Evolutionary conservation across 1,140 invertebrate genomes (phyloP).

Genomic region (Prorops nasuta): DNA sequence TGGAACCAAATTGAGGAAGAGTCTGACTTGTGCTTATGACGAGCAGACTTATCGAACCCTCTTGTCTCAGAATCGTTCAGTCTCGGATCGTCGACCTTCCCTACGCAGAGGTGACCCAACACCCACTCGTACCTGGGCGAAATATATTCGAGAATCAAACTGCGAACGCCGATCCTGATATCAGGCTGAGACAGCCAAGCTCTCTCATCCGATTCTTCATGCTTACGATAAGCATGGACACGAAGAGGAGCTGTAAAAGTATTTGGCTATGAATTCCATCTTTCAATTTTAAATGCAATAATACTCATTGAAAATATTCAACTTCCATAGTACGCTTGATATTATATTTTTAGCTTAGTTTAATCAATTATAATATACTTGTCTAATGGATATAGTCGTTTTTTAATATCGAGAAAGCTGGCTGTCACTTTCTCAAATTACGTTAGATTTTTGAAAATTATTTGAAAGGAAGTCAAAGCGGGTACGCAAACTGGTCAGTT

Average conservation of each 20-base stretch:
- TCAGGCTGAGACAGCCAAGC: conserved; percentile 15
- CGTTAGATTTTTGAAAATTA: too few species aligned
- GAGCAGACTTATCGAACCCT: conserved; percentile 58
- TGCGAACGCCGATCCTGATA: conserved; percentile 59
- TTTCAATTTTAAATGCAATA: too few species aligned
- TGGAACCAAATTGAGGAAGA: conserved; percentile 64
- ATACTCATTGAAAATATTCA: too few species aligned
- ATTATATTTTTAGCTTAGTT: too few species aligned
- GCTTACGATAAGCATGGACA: conserved; percentile 6
- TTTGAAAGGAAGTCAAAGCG: too few species aligned
- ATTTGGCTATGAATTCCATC: background rate
- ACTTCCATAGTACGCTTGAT: too few species aligned
- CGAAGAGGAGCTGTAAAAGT: conserved; percentile 24
- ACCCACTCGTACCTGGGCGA: conserved; percentile 69
- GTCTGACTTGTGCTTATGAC: conserved; percentile 67
- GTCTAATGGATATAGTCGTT: too few species aligned
- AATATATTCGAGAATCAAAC: conserved; percentile 68
- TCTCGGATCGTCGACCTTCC: conserved; percentile 56
- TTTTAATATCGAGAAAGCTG: too few species aligned
- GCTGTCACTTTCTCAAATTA: too few species aligned
- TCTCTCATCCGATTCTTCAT: conserved; percentile 26
- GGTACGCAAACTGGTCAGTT: too few species aligned
- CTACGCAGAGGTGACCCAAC: conserved; percentile 59
- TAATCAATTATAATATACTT: too few species aligned
- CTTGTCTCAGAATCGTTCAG: conserved; percentile 55